Evolutionary conservation across 2,888 invertebrate species (phyloP).

Genomic region (Trichopoda pennipes): DNA sequence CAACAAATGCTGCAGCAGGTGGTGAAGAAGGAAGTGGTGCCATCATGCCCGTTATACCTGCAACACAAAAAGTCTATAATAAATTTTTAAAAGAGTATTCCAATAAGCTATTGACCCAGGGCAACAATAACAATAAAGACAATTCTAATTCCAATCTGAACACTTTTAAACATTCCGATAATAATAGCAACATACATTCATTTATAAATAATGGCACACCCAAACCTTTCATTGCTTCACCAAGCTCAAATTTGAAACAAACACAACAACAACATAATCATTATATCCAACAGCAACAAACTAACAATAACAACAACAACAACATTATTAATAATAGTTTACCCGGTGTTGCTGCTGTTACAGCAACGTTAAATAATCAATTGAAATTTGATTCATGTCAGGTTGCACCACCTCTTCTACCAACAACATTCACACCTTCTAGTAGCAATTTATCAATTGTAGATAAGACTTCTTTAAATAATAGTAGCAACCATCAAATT

Average conservation of each 20-base stretch:
- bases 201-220: slow-evolving; percentile 66
- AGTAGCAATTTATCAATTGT: slow-evolving; percentile 66
- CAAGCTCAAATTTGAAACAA: slow-evolving; percentile 43
- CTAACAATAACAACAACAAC: slow-evolving; percentile 45
- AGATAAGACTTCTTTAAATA: slow-evolving; percentile 64
- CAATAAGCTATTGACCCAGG: slow-evolving; percentile 75
- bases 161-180: slow-evolving; percentile 57
- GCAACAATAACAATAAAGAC: slow-evolving; percentile 66
- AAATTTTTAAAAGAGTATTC: slow-evolving; percentile 79
- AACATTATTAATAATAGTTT: slow-evolving; percentile 67
- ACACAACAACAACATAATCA: slow-evolving; percentile 53
- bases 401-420: slow-evolving; percentile 72
- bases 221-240: slow-evolving; percentile 58
- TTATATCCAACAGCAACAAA: slow-evolving; percentile 55
- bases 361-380: slow-evolving; percentile 78
- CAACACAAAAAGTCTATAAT: slow-evolving; percentile 76
- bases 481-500: slow-evolving; percentile 64
- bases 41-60: slow-evolving; percentile 50
- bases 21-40: not conserved
- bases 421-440: slow-evolving; percentile 62
- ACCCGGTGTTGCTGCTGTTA: slow-evolving; percentile 74
- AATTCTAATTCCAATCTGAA: slow-evolving; percentile 66
- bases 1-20: slow-evolving; percentile 11
- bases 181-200: slow-evolving; percentile 49
- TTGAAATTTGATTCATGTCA: slow-evolving; percentile 79